Base-by-base conservation (phyloP, 53 echinoderm and acorn worm genomes). In the Antedon mediterranea region DNA sequence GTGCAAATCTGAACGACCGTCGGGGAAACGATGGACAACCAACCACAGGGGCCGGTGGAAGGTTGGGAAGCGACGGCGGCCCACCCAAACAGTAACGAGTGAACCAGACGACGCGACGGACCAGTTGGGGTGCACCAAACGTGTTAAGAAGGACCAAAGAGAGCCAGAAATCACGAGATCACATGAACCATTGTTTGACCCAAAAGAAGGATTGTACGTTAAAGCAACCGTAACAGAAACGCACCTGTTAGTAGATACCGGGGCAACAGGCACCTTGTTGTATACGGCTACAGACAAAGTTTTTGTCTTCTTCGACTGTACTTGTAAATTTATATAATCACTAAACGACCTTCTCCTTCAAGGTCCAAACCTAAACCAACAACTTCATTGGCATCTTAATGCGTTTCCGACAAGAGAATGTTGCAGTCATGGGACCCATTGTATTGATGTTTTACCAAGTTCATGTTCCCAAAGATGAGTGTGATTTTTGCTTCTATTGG, bases 291-390 rank as follows among this genome's bases (percentile, higher is more conserved):
- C 81, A 3, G 73, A 73, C 3, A 80, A 89, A 32, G 43, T 89
- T 0, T n/a, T 84, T 15, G 81, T 86, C 33, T 90, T 89, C 0
- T 89, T 83, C 71, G 83, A 89, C 41, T 86, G 89, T 34, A 74
- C 70, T 79, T 77, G 81, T 28, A 72, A 43, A 28, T n/a, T n/a
- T n/a, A n/a, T n/a, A n/a, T 84, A 28, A 20, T 70, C 57, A 9
- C 73, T 85, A 14, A 85, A 88, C 29, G 74, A 42, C 23, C 11
- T 18, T 18, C 23, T 57, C 2, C 23, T 15, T 26, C 57, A 57
- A 23, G 57, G 57, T 8, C 57, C 57, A 2, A 26, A 23, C 57
- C 20, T 57, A 18, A n/a, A 57, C 57, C 11, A 57, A 57, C 23
- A 15, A 13, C 2, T 23, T 57, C 11, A 2, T 57, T 3, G 57